phyloP scores from a whole-genome alignment of 1,140 invertebrate genomes.

The Leptonema lineaticorne region DNA sequence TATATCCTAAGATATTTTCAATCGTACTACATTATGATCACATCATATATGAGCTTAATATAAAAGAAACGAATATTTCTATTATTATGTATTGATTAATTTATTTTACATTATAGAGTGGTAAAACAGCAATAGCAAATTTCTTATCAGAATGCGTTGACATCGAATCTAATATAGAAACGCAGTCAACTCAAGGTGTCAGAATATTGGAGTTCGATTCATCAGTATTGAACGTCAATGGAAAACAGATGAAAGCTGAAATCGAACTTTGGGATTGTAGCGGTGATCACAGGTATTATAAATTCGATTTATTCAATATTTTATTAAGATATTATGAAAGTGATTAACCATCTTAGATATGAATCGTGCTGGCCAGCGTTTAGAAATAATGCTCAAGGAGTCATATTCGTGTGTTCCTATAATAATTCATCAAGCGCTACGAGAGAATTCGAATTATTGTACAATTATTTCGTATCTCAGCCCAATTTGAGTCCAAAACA shows the following conservation, averaged over 20 bases:
- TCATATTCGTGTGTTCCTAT: slow-evolving; percentile 69
- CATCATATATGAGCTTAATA: not conserved
- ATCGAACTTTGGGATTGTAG: slow-evolving; percentile 56
- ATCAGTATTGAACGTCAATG: slow-evolving; percentile 54
- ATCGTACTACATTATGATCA: not conserved
- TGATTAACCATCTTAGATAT: slow-evolving; percentile 58
- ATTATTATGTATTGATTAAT: no score
- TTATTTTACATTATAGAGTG: slow-evolving; percentile 50
- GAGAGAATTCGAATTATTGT: slow-evolving; percentile 69
- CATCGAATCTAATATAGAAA: slow-evolving; percentile 46
- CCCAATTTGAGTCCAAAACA: slow-evolving; percentile 58
- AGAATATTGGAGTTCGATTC: slow-evolving; percentile 71
- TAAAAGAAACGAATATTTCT: not conserved
- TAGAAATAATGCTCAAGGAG: slow-evolving; percentile 66
- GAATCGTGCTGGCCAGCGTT: slow-evolving; percentile 78
- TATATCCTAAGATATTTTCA: not conserved
- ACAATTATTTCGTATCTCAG: slow-evolving; percentile 71
- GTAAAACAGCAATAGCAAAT: slow-evolving; percentile 53
- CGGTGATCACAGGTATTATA: slow-evolving; percentile 53
- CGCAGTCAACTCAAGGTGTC: slow-evolving; percentile 52
- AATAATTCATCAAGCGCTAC: slow-evolving; percentile 60
- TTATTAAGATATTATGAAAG: slow-evolving; percentile 12
- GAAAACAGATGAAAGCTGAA: slow-evolving; percentile 51
- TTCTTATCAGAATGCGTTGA: slow-evolving; percentile 53
- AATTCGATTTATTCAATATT: slow-evolving; percentile 55